Percentiles rank a stretch among this genome's conserved stretches.
phyloP scores from a whole-genome alignment of 30 jellyfish, hydroid and myxozoan genomes.

The Aurelia sp. region DNA sequence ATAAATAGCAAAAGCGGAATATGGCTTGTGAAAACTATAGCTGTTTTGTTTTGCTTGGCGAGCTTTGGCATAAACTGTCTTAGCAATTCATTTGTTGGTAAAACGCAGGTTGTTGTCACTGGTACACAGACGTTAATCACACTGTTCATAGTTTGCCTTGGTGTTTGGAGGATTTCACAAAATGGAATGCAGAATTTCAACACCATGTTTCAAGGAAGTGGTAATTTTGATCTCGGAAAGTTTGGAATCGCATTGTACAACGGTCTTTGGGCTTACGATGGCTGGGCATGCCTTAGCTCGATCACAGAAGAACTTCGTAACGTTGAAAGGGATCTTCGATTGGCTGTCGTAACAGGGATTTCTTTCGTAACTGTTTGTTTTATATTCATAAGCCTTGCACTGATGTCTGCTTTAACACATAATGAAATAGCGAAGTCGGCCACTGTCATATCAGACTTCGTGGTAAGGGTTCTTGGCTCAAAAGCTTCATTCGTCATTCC shows the following conservation, averaged over 20 bases:
- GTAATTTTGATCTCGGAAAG: background rate
- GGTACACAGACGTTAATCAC: background rate
- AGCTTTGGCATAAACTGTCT: background rate
- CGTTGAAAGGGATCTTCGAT: slow-evolving; percentile 1
- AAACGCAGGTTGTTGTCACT: background rate
- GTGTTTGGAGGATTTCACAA: background rate
- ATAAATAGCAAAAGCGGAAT: background rate
- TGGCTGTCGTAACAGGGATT: slow-evolving; percentile 12
- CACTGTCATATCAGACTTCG: slow-evolving; percentile 10
- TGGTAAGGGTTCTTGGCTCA: background rate
- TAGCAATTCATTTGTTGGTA: background rate
- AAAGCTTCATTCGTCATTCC: background rate
- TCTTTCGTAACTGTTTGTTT: background rate
- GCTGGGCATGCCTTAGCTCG: slow-evolving; percentile 9
- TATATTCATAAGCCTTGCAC: background rate
- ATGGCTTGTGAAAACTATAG: background rate
- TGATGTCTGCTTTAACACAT: background rate
- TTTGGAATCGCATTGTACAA: slow-evolving; percentile 18
- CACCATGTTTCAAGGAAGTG: background rate
- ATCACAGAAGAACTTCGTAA: slow-evolving; percentile 14
- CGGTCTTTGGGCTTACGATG: background rate
- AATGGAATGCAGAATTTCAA: background rate
- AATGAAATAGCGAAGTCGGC: background rate
- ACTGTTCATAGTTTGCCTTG: background rate
- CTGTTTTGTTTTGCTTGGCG: background rate